Conservation (phyloP, 1,140 invertebrate genomes). For the Micrasema longulum region DNA sequence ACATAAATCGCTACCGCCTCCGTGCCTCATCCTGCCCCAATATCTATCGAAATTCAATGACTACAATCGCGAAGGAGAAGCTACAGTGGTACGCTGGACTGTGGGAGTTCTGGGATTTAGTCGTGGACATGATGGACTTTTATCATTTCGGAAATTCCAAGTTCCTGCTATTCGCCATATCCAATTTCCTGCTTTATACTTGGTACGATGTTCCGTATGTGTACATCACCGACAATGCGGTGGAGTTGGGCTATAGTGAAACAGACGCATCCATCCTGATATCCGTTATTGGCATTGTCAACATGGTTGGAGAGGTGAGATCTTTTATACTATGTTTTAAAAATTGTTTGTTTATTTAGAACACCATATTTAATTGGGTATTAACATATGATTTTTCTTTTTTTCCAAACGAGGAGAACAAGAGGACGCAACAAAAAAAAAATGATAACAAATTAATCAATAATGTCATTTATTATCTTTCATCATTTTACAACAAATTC, state of each 20-base stretch:
- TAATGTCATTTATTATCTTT: no score
- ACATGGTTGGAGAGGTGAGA: conserved; percentile 87
- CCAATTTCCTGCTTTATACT: conserved; percentile 87
- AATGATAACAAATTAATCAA: no score
- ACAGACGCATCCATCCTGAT: conserved; percentile 84
- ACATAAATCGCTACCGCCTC: conserved; percentile 83
- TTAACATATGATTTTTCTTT: no score
- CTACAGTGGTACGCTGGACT: conserved; percentile 78
- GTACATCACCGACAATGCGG: conserved; percentile 83
- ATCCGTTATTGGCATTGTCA: conserved; percentile 86
- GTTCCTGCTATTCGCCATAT: conserved; percentile 84
- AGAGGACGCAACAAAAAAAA: no score
- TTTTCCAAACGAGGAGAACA: no score
- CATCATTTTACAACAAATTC: no score
- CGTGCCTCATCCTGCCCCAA: conserved; percentile 88
- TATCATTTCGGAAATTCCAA: conserved; percentile 80
- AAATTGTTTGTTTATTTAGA: no score
- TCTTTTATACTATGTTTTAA: no score
- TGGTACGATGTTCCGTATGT: conserved; percentile 93
- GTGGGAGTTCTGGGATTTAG: conserved; percentile 81
- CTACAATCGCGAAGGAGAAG: conserved; percentile 85
- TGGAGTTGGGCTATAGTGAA: conserved; percentile 77
- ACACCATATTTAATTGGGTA: no score
- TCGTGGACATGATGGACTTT: conserved; percentile 83
- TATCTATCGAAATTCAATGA: conserved; percentile 89